Percentiles rank a stretch among this genome's conserved stretches.
phyloP scores from a whole-genome alignment of 2,113 vertebrate genomes.

The Mormyrus lacerda region DNA sequence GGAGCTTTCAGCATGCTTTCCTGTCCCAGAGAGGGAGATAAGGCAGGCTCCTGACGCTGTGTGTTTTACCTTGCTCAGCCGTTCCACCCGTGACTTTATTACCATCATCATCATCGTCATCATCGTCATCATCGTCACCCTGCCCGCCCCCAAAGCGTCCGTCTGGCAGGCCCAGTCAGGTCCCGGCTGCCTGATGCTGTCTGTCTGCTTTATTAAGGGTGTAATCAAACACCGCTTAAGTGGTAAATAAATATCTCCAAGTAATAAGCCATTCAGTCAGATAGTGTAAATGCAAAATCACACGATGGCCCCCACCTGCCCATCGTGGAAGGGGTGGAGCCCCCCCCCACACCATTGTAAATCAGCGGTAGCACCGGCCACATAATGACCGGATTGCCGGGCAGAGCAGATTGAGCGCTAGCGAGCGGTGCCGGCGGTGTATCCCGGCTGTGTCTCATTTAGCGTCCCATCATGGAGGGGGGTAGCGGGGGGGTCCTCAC shows the following conservation, averaged over 20 bases:
- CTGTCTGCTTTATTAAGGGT: conserved; percentile 87
- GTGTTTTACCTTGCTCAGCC: conserved; percentile 9
- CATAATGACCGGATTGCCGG: conserved; percentile 97
- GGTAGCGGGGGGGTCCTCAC: not conserved
- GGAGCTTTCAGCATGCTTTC: conserved; percentile 6
- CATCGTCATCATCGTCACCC: conserved; percentile 23
- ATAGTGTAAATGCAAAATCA: conserved; percentile 98
- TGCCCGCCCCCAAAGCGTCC: conserved; percentile 68
- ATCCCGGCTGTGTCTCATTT: conserved; percentile 48
- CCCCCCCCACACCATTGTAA: conserved; percentile 79
- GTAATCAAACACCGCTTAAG: conserved; percentile 98
- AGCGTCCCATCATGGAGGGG: not conserved
- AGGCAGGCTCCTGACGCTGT: conserved; percentile 26
- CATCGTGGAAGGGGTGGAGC: conserved; percentile 72
- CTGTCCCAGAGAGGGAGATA: conserved; percentile 29
- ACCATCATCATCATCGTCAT: conserved; percentile 29
- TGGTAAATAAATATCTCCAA: conserved; percentile 98
- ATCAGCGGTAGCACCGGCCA: conserved; percentile 95
- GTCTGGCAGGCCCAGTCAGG: conserved; percentile 76
- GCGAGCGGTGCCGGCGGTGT: conserved; percentile 71
- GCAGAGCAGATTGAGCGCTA: conserved; percentile 97
- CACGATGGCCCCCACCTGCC: conserved; percentile 89
- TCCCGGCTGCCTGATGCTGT: conserved; percentile 76
- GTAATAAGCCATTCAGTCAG: conserved; percentile 97
- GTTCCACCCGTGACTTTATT: conserved; percentile 26